Conservation (phyloP, 92 coral and sea anemone species). For the Hydrozoanthus gracilis region DNA sequence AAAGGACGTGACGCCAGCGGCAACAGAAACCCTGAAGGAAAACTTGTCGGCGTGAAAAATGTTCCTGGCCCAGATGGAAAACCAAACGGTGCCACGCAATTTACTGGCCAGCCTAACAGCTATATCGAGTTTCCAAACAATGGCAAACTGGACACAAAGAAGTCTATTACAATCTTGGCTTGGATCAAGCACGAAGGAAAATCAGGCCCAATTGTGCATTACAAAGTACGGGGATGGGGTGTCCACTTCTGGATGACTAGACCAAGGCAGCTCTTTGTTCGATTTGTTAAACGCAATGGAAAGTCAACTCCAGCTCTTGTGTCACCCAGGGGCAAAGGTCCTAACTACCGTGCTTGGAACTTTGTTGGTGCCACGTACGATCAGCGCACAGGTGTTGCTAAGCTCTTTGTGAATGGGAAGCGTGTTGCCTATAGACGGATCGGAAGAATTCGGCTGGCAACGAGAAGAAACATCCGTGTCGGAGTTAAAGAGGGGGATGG, state of each 20-base stretch:
- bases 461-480: slow-evolving; percentile 38
- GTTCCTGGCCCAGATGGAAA: slow-evolving; percentile 42
- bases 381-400: slow-evolving; percentile 62
- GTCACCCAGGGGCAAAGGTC: slow-evolving; percentile 63
- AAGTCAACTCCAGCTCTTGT: slow-evolving; percentile 22
- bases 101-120: slow-evolving; percentile 35
- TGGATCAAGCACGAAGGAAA: slow-evolving; percentile 39
- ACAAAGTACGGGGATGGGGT: slow-evolving; percentile 38
- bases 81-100: slow-evolving; percentile 23
- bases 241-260: slow-evolving; percentile 21
- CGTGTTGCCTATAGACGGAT: slow-evolving; percentile 13
- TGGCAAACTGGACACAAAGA: slow-evolving; percentile 40
- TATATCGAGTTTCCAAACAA: slow-evolving; percentile 34
- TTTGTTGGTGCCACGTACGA: slow-evolving; percentile 78
- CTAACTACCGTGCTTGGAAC: slow-evolving; percentile 81
- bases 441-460: slow-evolving; percentile 22
- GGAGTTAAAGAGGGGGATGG: slow-evolving; percentile 28
- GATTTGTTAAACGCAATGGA: slow-evolving; percentile 37
- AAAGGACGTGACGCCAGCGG: slow-evolving; percentile 44
- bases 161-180: slow-evolving; percentile 38
- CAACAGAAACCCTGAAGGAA: slow-evolving; percentile 33
- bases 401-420: slow-evolving; percentile 25
- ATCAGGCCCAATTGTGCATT: slow-evolving; percentile 35
- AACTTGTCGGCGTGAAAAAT: not conserved
- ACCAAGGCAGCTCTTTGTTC: slow-evolving; percentile 6